phyloP scores from a whole-genome alignment of 1,140 invertebrate species.

The Eriosoma lanigerum region DNA sequence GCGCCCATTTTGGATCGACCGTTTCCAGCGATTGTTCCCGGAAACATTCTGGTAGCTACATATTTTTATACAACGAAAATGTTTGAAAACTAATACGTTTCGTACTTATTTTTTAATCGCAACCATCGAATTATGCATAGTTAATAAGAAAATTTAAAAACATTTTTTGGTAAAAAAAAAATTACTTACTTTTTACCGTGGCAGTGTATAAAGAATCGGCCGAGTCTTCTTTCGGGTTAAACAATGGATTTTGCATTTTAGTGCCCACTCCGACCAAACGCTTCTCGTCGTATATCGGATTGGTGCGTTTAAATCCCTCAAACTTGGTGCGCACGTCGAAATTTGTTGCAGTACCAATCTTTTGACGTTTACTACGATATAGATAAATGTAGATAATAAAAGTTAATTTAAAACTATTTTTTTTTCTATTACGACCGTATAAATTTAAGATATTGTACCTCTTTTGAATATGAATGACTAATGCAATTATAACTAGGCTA shows the following conservation, averaged over 20 bases:
- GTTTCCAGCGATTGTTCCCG: slow-evolving; percentile 54
- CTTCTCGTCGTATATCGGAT: slow-evolving; percentile 56
- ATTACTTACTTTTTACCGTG: slow-evolving; percentile 61
- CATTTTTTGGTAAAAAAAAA: no score
- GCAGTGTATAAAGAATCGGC: slow-evolving; percentile 58
- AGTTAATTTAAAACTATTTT: neutral
- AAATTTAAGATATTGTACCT: slow-evolving; percentile 61
- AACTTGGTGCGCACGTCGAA: slow-evolving; percentile 57
- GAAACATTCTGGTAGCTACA: slow-evolving; percentile 41
- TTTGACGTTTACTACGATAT: slow-evolving; percentile 64
- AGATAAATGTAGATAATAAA: slow-evolving; percentile 52
- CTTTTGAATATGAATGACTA: slow-evolving; percentile 76
- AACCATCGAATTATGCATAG: no score
- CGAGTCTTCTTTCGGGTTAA: slow-evolving; percentile 54
- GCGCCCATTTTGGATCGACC: slow-evolving; percentile 57
- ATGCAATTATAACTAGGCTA: slow-evolving; percentile 70
- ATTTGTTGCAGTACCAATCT: slow-evolving; percentile 57
- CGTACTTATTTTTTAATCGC: no score
- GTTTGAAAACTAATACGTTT: neutral
- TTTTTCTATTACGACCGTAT: neutral
- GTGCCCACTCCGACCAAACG: slow-evolving; percentile 52
- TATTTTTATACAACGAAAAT: neutral
- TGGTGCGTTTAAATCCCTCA: slow-evolving; percentile 54
- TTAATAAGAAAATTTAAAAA: no score
- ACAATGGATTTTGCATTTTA: slow-evolving; percentile 57